phyloP scores from a whole-genome alignment of 2,888 invertebrate species.

The Microdon myrmicae region DNA sequence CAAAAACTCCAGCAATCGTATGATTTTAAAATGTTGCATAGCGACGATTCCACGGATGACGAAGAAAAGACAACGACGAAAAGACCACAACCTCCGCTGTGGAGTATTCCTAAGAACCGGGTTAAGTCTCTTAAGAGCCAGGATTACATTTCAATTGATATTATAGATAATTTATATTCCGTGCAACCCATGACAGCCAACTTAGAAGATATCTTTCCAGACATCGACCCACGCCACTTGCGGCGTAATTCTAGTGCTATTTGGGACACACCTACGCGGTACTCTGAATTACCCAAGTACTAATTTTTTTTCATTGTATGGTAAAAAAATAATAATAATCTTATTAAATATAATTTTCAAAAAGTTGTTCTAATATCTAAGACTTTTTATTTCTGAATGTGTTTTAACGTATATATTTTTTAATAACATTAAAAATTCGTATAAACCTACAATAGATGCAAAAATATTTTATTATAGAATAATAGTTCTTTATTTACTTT shows the following conservation, averaged over 20 bases:
- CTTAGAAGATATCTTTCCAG: conserved; percentile 75
- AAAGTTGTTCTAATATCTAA: no score
- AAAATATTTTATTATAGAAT: no score
- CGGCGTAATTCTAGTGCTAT: conserved; percentile 79
- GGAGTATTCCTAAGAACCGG: conserved; percentile 69
- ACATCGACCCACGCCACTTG: conserved; percentile 73
- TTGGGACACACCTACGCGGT: conserved; percentile 78
- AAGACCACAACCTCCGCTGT: conserved; percentile 63
- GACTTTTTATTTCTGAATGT: no score
- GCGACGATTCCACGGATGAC: conserved; percentile 67
- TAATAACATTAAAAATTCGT: no score
- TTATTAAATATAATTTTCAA: no score
- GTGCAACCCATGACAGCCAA: conserved; percentile 73
- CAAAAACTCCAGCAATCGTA: conserved; percentile 58
- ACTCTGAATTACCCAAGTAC: conserved; percentile 69
- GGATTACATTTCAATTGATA: conserved; percentile 62
- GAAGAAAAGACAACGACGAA: conserved; percentile 62
- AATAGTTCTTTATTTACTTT: no score
- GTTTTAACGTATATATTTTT: no score
- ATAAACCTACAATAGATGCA: no score
- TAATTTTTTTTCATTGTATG: no score
- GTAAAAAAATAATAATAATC: no score
- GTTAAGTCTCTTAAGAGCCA: conserved; percentile 68
- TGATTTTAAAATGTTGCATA: conserved; percentile 66
- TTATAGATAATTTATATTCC: conserved; percentile 73